These are phyloP conservation scores for Himalopsyche japonica DNA, from an alignment of 2,888 invertebrate genomes.

Conservation along the genomic window DNA sequence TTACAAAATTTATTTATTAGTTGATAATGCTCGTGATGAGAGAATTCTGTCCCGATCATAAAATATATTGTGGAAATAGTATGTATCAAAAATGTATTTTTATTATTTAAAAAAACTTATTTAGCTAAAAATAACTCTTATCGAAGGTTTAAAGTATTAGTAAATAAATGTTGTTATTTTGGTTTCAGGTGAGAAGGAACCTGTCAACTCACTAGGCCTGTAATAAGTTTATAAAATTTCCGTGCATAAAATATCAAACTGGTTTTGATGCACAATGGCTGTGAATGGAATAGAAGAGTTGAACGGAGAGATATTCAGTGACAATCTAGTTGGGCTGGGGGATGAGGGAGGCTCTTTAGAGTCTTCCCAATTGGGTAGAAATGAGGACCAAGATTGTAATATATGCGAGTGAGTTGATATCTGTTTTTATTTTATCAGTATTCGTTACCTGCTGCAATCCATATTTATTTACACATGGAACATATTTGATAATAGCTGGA, in stretches of 20 bases:
- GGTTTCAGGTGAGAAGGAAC: constrained; percentile 28
- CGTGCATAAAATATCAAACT: constrained; percentile 22
- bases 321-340: constrained; percentile 55
- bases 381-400: constrained; percentile 66
- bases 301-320: constrained; percentile 59
- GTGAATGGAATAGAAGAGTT: constrained; percentile 60
- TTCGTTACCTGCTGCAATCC: no score
- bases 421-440: neutral
- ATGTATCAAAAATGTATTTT: no score
- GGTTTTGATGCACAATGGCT: constrained; percentile 37
- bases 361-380: constrained; percentile 53
- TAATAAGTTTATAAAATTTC: constrained; percentile 22
- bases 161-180: neutral
- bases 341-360: constrained; percentile 58
- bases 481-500: no score
- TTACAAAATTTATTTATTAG: no score
- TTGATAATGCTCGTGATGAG: no score
- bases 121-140: no score
- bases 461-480: no score
- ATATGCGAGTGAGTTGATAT: constrained; percentile 64
- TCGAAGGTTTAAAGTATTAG: no score
- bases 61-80: no score
- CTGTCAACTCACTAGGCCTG: constrained; percentile 29
- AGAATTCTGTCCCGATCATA: no score
- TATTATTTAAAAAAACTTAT: no score